phyloP scores from a whole-genome alignment of 2,113 vertebrate species.

The Centropristis striata region DNA sequence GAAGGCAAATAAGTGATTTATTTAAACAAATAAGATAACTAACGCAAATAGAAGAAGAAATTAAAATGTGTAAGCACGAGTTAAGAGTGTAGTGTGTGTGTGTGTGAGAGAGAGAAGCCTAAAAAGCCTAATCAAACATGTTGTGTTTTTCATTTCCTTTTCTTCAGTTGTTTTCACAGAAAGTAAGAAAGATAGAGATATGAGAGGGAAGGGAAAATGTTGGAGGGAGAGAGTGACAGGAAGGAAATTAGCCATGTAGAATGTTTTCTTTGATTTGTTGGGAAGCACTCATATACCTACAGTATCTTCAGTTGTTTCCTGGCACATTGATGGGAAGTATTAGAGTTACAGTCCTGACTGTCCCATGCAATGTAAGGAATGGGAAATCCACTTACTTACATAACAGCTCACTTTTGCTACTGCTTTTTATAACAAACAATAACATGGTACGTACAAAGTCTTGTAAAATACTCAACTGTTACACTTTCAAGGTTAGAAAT shows the following conservation, averaged over 20 bases:
- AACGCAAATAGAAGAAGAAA: no score
- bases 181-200: neutral
- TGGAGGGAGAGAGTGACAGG: slow-evolving; percentile 13
- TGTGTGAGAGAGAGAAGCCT: no score
- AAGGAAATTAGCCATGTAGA: slow-evolving; percentile 21
- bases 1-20: no score
- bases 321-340: neutral
- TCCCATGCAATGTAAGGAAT: neutral
- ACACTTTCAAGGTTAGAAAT: no score
- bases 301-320: slow-evolving; percentile 45
- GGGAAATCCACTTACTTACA: neutral
- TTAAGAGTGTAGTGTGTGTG: no score
- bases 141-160: neutral
- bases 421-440: neutral
- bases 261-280: slow-evolving; percentile 30
- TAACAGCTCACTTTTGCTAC: no score
- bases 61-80: no score
- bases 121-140: neutral
- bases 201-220: neutral
- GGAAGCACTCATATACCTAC: neutral
- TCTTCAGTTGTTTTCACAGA: neutral
- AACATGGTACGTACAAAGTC: neutral
- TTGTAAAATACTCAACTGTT: no score
- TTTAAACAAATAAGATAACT: no score
- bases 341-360: neutral